These are phyloP conservation scores for Nannoperca obscura DNA, from an alignment of 2,797 vertebrate genomes.

Conservation along the genomic window DNA sequence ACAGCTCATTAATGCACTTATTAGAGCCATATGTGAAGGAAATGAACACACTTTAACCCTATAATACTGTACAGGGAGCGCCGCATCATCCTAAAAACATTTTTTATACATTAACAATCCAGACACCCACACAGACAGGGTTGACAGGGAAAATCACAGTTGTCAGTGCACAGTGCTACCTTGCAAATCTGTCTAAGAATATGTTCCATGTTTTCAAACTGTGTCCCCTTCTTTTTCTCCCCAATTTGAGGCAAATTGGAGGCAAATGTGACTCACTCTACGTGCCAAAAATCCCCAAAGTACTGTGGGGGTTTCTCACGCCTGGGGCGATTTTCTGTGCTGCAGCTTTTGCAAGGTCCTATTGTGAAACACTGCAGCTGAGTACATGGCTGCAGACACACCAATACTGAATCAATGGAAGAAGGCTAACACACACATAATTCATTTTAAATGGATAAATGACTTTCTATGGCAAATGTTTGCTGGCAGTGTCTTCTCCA, in stretches of 20 bases:
- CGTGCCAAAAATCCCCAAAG: conserved; percentile 66
- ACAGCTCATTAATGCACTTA: not conserved
- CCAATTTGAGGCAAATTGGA: conserved; percentile 70
- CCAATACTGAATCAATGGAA: conserved; percentile 9
- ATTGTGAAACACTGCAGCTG: conserved; percentile 55
- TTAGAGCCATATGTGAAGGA: not conserved
- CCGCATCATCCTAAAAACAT: not conserved
- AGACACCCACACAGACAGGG: conserved; percentile 20
- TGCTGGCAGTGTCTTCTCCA: not conserved
- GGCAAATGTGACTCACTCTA: conserved; percentile 48
- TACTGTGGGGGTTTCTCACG: conserved; percentile 71
- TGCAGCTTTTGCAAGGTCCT: conserved; percentile 55
- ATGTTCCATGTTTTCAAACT: conserved; percentile 47
- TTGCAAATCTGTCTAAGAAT: conserved; percentile 56
- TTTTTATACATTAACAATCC: not conserved
- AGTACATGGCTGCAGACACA: conserved; percentile 47
- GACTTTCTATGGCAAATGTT: conserved; percentile 5
- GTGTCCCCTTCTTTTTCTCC: conserved; percentile 54
- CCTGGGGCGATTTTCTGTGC: conserved; percentile 40
- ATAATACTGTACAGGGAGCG: not conserved
- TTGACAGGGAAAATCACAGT: conserved; percentile 14
- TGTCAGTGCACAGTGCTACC: conserved; percentile 37
- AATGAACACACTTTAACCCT: not conserved
- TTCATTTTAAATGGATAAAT: not conserved
- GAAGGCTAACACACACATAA: not conserved